Conservation (phyloP, 2,113 vertebrate species). For the Platysteira castanea region DNA sequence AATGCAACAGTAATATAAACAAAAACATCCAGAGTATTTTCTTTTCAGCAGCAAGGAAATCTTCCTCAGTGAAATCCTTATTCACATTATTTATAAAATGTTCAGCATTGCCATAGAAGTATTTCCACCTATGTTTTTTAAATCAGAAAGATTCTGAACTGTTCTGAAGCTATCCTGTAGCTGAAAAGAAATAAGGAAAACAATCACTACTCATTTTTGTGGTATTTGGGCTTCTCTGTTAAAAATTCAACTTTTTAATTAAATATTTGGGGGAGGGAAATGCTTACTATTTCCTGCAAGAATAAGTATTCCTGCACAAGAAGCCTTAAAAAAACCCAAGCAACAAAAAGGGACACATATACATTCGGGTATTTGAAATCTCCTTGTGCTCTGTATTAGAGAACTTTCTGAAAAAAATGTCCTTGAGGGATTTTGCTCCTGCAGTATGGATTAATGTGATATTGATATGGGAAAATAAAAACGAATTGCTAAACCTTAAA, state of each 20-base stretch:
- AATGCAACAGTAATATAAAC: background rate
- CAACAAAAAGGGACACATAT: background rate
- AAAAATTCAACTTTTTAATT: background rate
- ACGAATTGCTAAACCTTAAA: background rate
- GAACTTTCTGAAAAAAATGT: background rate
- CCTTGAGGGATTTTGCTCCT: background rate
- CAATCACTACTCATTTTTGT: background rate
- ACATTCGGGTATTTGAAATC: background rate
- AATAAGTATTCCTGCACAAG: background rate
- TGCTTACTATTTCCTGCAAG: background rate
- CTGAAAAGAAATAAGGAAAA: background rate
- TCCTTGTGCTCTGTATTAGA: background rate
- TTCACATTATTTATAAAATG: background rate
- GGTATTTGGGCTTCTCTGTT: background rate
- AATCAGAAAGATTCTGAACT: background rate
- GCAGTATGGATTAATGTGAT: background rate
- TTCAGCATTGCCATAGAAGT: background rate
- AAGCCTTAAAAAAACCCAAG: background rate
- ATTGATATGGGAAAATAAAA: background rate
- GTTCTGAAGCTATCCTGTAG: background rate
- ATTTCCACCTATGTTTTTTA: background rate
- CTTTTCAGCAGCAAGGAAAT: background rate
- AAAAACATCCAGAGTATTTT: background rate
- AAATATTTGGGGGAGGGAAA: background rate
- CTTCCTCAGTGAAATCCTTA: background rate